Evolutionary conservation across 2,113 vertebrate genomes (phyloP).

Genomic region (Cebidichthys violaceus): DNA sequence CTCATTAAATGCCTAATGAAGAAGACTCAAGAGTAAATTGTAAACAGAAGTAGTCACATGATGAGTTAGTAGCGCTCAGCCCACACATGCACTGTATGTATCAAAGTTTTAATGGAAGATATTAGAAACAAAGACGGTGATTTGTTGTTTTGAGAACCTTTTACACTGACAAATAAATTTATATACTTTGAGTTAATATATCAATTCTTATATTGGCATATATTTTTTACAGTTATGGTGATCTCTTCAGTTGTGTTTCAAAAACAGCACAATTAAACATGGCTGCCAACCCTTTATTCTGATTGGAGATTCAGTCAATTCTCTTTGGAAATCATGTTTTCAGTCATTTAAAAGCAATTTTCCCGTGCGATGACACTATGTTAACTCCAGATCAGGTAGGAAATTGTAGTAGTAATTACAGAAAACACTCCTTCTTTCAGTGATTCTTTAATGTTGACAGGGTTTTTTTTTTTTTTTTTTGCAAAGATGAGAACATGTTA

Average conservation of each 20-base stretch:
- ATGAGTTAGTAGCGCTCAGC: neutral
- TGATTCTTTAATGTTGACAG: neutral
- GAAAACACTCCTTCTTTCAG: neutral
- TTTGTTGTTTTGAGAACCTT: neutral
- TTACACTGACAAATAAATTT: neutral
- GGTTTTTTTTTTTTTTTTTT: too few species aligned
- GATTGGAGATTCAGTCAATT: neutral
- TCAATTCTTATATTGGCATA: neutral
- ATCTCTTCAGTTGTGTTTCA: neutral
- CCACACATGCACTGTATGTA: neutral
- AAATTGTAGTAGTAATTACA: neutral
- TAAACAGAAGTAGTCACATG: neutral
- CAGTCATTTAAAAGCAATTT: neutral
- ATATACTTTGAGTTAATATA: neutral
- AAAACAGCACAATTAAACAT: neutral
- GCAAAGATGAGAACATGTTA: neutral
- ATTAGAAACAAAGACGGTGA: neutral
- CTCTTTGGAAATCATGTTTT: neutral
- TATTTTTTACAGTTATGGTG: neutral
- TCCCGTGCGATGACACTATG: neutral
- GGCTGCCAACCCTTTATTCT: neutral
- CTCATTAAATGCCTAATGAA: neutral
- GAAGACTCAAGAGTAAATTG: too few species aligned
- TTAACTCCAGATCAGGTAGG: neutral
- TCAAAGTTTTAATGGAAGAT: neutral